Percentiles rank a stretch among this genome's conserved stretches.
Evolutionary conservation across 2,797 vertebrate genomes (phyloP).

Genomic region (Pseudomugil tenellus): DNA sequence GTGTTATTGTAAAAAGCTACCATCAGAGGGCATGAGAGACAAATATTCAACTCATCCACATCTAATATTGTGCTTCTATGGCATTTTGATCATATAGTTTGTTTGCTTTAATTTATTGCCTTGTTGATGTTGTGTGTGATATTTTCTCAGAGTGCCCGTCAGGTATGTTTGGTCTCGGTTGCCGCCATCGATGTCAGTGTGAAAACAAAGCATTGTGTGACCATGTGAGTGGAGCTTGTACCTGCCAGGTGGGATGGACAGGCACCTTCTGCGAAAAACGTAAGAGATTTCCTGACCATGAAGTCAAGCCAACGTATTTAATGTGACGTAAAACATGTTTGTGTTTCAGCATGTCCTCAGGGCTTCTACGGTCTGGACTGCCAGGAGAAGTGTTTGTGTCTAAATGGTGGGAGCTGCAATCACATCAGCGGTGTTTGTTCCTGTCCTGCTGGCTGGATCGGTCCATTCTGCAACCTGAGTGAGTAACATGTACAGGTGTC

Average conservation of each 20-base stretch:
- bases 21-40: neutral
- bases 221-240: slow-evolving; percentile 93
- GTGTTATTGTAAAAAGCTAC: neutral
- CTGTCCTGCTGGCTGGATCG: slow-evolving; percentile 87
- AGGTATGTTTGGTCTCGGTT: slow-evolving; percentile 87
- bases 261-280: slow-evolving; percentile 92
- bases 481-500: slow-evolving; percentile 54
- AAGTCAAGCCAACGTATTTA: neutral
- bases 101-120: neutral
- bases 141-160: slow-evolving; percentile 83
- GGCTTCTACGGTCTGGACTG: slow-evolving; percentile 93
- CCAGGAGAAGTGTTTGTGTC: slow-evolving; percentile 83
- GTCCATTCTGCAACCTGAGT: slow-evolving; percentile 86
- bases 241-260: slow-evolving; percentile 90
- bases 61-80: neutral
- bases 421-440: slow-evolving; percentile 81
- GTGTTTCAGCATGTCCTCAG: slow-evolving; percentile 88
- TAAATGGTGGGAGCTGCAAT: slow-evolving; percentile 85
- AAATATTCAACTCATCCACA: neutral
- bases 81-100: neutral
- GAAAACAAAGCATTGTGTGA: slow-evolving; percentile 89
- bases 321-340: neutral
- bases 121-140: slow-evolving; percentile 23
- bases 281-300: slow-evolving; percentile 64
- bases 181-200: slow-evolving; percentile 88